A percentile compares a stretch with the other conserved stretches of the same genome.
These are phyloP conservation scores for Armadillidium nasatum DNA, from an alignment of 1,140 invertebrate genomes.

Conservation along the genomic window DNA sequence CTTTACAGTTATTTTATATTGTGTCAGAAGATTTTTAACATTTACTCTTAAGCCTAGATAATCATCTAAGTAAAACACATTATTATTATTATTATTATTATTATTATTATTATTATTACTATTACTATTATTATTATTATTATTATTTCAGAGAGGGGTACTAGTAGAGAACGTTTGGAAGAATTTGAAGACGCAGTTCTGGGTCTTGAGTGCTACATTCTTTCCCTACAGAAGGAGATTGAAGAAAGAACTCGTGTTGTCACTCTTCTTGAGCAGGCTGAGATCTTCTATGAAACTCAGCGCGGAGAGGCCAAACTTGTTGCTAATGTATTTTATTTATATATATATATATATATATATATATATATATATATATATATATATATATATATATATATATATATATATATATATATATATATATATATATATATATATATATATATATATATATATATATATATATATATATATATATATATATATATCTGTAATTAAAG, in stretches of 20 bases:
- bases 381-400: not conserved
- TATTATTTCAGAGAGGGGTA: conserved; percentile 27
- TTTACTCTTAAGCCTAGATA: no score
- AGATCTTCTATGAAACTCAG: conserved; percentile 83
- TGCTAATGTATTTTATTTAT: conserved; percentile 58
- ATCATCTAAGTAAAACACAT: not conserved
- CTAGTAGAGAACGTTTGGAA: conserved; percentile 51
- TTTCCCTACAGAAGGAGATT: conserved; percentile 74
- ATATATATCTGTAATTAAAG: no score
- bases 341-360: conserved; percentile 60
- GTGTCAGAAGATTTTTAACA: no score
- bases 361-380: conserved; percentile 12
- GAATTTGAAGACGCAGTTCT: conserved; percentile 75
- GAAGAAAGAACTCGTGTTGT: conserved; percentile 69
- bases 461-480: not conserved
- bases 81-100: conserved; percentile 4
- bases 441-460: not conserved
- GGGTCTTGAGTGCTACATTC: conserved; percentile 73
- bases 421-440: not conserved
- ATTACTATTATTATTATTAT: conserved; percentile 1
- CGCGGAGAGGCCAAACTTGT: conserved; percentile 87
- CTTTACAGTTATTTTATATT: no score
- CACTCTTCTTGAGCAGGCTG: conserved; percentile 68
- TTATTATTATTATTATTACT: not conserved
- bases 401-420: not conserved